Percentiles rank a stretch among this genome's conserved stretches.
phyloP scores from a whole-genome alignment of 2,113 vertebrate species.

The Pteropus alecto region DNA sequence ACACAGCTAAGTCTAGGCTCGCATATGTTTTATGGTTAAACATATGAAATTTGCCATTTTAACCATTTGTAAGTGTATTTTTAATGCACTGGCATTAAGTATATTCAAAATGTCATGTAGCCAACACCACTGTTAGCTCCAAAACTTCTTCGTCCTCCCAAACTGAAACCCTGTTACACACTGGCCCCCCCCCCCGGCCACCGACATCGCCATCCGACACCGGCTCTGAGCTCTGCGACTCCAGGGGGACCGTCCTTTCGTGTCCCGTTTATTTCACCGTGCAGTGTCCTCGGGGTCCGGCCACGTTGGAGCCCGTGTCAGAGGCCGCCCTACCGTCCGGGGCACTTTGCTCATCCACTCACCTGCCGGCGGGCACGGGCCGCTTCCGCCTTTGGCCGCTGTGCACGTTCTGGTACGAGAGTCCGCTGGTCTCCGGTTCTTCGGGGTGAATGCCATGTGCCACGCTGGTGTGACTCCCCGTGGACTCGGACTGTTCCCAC shows the following conservation, averaged over 20 bases:
- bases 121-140: neutral
- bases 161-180: neutral
- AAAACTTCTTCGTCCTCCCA: neutral
- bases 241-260: neutral
- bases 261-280: neutral
- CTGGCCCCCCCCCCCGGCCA: too few species aligned
- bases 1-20: neutral
- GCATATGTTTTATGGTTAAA: neutral
- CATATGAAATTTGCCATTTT: neutral
- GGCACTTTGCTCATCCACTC: too few species aligned
- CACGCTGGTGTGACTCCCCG: too few species aligned
- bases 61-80: neutral
- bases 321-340: neutral
- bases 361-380: neutral
- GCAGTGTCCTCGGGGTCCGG: neutral
- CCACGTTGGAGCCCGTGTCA: rapidly evolving
- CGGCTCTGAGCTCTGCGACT: too few species aligned
- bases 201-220: neutral
- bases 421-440: neutral
- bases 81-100: too few species aligned
- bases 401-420: neutral
- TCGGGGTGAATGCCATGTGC: too few species aligned
- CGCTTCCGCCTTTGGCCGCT: neutral
- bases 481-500: neutral
- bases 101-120: rapidly evolving